Evolutionary conservation across 2,113 vertebrate species (phyloP).

Genomic region (Amphilophus citrinellus): DNA sequence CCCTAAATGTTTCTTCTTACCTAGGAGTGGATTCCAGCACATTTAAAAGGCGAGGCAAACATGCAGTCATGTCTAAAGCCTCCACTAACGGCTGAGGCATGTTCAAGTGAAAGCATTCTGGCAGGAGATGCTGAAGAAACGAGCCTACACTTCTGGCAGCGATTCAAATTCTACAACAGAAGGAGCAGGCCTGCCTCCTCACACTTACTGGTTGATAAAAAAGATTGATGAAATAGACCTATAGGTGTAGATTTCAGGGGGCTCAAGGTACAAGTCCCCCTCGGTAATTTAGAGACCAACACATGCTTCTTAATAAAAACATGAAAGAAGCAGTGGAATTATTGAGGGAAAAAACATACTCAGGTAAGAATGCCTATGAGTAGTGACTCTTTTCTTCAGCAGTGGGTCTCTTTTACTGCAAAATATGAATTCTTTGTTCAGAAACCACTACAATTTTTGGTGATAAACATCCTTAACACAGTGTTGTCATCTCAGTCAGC

Average conservation of each 20-base stretch:
- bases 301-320: neutral
- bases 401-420: neutral
- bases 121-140: neutral
- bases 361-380: no score
- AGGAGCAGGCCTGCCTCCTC: neutral
- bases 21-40: neutral
- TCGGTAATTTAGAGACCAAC: neutral
- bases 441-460: neutral
- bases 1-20: neutral
- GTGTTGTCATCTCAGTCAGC: neutral
- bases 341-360: neutral
- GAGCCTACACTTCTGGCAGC: constrained; percentile 12
- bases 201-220: constrained; percentile 32
- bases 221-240: neutral
- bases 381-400: no score
- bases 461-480: fast-evolving
- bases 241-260: neutral
- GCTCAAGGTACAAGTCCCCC: fast-evolving
- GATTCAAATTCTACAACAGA: constrained; percentile 28
- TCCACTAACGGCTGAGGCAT: neutral
- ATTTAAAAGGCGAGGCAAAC: neutral
- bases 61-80: neutral
- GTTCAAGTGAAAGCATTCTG: neutral
- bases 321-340: neutral
- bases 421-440: neutral